Conservation (phyloP, 1,140 invertebrate genomes). For the Nylanderia fulva region DNA sequence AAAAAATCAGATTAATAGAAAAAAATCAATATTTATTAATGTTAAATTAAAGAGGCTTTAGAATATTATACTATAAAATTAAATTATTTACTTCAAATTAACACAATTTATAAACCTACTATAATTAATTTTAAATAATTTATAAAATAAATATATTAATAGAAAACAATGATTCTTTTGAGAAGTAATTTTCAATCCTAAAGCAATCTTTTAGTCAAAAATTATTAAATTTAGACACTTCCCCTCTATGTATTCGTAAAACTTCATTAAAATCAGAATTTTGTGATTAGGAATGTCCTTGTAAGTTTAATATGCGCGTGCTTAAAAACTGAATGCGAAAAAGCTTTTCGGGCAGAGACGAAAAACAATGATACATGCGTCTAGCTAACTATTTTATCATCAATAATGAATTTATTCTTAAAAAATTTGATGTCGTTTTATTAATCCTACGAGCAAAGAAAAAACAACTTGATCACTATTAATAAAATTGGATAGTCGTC, state of each 20-base stretch:
- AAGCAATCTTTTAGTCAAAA: neutral
- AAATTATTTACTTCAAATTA: neutral
- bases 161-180: neutral
- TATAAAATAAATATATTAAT: neutral
- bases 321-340: neutral
- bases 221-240: neutral
- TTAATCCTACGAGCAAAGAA: conserved; percentile 4
- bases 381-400: neutral
- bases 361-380: conserved; percentile 8
- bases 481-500: conserved; percentile 48
- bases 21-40: too few species aligned
- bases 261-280: conserved; percentile 8
- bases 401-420: conserved; percentile 1
- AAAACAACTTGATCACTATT: neutral
- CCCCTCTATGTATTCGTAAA: neutral
- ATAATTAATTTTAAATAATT: conserved; percentile 33
- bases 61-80: too few species aligned
- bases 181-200: too few species aligned
- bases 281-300: neutral
- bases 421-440: conserved; percentile 28
- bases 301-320: neutral
- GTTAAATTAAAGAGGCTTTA: too few species aligned
- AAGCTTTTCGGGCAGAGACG: neutral
- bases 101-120: too few species aligned
- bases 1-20: too few species aligned